Evolutionary conservation across 2,888 invertebrate species (phyloP).

Genomic region (Xestia sexstrigata): DNA sequence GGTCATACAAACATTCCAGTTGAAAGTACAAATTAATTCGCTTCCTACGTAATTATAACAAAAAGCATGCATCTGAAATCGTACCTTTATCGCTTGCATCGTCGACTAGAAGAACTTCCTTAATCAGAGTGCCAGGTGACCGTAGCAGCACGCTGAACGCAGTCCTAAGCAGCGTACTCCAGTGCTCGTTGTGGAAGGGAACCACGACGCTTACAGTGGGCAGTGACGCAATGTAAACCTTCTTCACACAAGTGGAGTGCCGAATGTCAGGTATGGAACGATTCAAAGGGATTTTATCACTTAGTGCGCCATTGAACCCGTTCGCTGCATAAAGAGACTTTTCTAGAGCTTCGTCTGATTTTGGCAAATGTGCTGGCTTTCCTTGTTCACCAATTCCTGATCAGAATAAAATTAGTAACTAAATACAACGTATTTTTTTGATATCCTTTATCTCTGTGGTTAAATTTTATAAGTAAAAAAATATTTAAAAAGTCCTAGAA

Average conservation of each 20-base stretch:
- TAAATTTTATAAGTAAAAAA: too few relatives aligned
- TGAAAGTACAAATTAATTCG: background rate
- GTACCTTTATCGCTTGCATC: conserved; percentile 95
- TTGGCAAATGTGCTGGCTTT: conserved; percentile 90
- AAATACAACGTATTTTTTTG: too few relatives aligned
- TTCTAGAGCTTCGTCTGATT: conserved; percentile 91
- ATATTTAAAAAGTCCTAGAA: too few relatives aligned
- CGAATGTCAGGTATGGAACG: conserved; percentile 95
- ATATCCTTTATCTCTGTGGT: too few relatives aligned
- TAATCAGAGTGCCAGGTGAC: conserved; percentile 94
- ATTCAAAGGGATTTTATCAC: conserved; percentile 97
- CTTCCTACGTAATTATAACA: background rate
- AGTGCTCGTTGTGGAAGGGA: conserved; percentile 98
- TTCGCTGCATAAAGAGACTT: conserved; percentile 95
- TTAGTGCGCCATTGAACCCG: conserved; percentile 98
- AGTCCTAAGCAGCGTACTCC: conserved; percentile 95
- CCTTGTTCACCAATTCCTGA: conserved; percentile 94
- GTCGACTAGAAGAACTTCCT: conserved; percentile 97
- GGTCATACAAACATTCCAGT: background rate
- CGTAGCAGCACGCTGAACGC: conserved; percentile 95
- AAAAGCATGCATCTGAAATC: conserved; percentile 24
- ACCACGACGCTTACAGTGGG: conserved; percentile 97
- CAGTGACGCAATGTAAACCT: conserved; percentile 92
- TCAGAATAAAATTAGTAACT: conserved; percentile 1
- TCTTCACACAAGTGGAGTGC: conserved; percentile 92